A percentile compares a stretch with the other conserved stretches of the same genome.
These are phyloP conservation scores for Plestiodon gilberti DNA, from an alignment of 2,113 vertebrate genomes.

Conservation along the genomic window DNA sequence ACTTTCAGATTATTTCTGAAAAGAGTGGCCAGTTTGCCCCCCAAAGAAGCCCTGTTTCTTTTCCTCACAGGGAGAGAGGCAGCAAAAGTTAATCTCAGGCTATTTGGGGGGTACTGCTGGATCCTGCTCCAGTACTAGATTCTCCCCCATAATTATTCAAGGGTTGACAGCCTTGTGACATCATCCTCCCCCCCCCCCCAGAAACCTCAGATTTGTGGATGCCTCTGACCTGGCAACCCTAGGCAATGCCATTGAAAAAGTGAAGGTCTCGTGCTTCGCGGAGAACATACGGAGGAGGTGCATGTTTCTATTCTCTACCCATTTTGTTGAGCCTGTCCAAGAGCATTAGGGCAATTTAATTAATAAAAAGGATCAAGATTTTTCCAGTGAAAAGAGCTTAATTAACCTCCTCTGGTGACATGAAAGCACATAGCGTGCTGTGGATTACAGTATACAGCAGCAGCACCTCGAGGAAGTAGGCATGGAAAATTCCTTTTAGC, in stretches of 20 bases:
- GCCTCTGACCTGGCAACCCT: background rate
- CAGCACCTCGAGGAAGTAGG: background rate
- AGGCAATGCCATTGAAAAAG: background rate
- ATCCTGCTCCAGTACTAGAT: too few species aligned
- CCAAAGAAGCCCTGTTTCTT: too few species aligned
- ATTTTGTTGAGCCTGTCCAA: background rate
- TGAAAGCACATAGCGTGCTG: conserved; percentile 17
- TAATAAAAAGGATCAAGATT: conserved; percentile 31
- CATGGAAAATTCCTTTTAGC: conserved; percentile 31
- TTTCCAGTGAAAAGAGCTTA: conserved; percentile 15
- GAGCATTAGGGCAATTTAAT: conserved; percentile 12
- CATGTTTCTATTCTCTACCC: background rate
- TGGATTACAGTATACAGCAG: background rate
- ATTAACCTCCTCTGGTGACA: conserved; percentile 11
- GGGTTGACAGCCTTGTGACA: too few species aligned
- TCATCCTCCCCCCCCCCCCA: background rate
- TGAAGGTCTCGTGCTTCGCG: background rate
- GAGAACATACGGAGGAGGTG: background rate
- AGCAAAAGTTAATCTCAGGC: too few species aligned
- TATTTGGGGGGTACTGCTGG: too few species aligned
- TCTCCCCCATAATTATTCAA: too few species aligned
- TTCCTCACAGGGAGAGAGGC: too few species aligned
- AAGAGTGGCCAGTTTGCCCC: too few species aligned
- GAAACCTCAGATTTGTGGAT: background rate
- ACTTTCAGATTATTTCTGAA: too few species aligned